Percentiles rank a stretch among this genome's conserved stretches.
These are phyloP conservation scores for Drosophila equinoxialis DNA, from an alignment of 1,140 invertebrate genomes.

Conservation along the genomic window DNA sequence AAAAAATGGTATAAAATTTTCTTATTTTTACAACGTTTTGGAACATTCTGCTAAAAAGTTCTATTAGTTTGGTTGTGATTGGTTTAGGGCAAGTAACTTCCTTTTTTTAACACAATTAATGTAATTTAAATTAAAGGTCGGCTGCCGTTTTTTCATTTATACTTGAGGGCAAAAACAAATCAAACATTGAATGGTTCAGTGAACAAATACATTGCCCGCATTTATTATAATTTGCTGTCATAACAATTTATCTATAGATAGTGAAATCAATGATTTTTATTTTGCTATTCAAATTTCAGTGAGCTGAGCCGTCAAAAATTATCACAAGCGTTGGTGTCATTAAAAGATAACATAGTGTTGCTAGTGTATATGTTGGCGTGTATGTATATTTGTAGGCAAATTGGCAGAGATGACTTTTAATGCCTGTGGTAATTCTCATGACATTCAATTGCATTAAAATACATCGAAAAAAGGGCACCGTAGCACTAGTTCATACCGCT, in stretches of 20 bases:
- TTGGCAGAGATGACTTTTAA: slow-evolving; percentile 10
- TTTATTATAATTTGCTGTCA: slow-evolving; percentile 1
- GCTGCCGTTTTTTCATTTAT: no score
- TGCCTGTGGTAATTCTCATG: slow-evolving; percentile 10
- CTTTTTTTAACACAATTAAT: no score
- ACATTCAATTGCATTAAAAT: slow-evolving; percentile 11
- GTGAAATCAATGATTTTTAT: slow-evolving; percentile 1
- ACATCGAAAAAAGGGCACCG: not conserved
- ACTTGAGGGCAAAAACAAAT: not conserved
- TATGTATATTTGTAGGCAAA: not conserved
- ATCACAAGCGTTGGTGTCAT: not conserved
- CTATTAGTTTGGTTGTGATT: no score
- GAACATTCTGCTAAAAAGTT: not conserved
- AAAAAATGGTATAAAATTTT: no score
- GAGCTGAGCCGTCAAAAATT: not conserved
- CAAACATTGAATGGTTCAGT: not conserved
- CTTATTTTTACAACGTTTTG: no score
- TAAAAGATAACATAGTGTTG: slow-evolving; percentile 4
- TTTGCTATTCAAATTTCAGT: not conserved
- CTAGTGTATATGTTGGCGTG: not conserved
- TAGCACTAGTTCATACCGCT: not conserved
- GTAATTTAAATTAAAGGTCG: no score
- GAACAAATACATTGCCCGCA: slow-evolving; percentile 10
- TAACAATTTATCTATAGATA: not conserved
- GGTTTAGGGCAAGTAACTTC: no score